These are phyloP conservation scores for Syngnathus typhle DNA, from an alignment of 2,113 vertebrate species.

Conservation along the genomic window DNA sequence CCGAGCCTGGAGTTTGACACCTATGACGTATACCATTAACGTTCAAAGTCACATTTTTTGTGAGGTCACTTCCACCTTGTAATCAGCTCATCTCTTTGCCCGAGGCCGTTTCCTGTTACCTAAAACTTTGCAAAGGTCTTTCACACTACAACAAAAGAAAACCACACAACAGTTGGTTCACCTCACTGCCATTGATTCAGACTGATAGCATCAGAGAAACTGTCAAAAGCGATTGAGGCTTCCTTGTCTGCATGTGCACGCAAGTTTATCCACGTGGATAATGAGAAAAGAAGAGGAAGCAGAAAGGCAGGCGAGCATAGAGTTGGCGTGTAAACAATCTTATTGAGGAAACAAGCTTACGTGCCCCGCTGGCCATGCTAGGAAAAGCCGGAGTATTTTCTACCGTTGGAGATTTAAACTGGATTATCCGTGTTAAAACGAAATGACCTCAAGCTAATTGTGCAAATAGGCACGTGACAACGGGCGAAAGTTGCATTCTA, in stretches of 20 bases:
- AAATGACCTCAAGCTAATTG: constrained; percentile 55
- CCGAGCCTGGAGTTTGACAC: neutral
- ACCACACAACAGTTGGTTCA: constrained; percentile 13
- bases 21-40: neutral
- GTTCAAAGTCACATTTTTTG: neutral
- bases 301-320: constrained; percentile 9
- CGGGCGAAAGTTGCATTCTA: constrained; percentile 19
- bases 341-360: constrained; percentile 61
- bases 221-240: constrained; percentile 43
- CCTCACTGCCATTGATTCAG: constrained; percentile 23
- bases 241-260: constrained; percentile 23
- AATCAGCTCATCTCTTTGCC: neutral
- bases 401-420: constrained; percentile 51
- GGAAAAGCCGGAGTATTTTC: constrained; percentile 61
- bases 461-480: constrained; percentile 56
- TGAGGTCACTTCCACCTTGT: neutral
- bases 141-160: constrained; percentile 14
- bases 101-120: neutral
- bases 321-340: constrained; percentile 55
- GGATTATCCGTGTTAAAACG: constrained; percentile 64
- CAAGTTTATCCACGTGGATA: constrained; percentile 8
- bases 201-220: constrained; percentile 41
- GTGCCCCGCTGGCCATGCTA: constrained; percentile 44
- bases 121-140: neutral
- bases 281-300: neutral